Conservation (phyloP, 1,140 invertebrate species). For the Bombyx mori region ASM3026992v2 NC_085114.1:668001-668500, state of each 20-base stretch:
- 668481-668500: too few species aligned
- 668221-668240: slow-evolving; percentile 51
- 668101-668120: slow-evolving; percentile 15
- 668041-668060: too few species aligned
- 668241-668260: slow-evolving; percentile 52
- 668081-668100: too few species aligned
- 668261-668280: slow-evolving; percentile 73
- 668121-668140: slow-evolving; percentile 58
- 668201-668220: slow-evolving; percentile 67
- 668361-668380: too few species aligned
- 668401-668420: too few species aligned
- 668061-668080: too few species aligned
- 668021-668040: too few species aligned
- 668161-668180: slow-evolving; percentile 40
- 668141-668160: slow-evolving; percentile 64
- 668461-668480: too few species aligned
- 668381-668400: too few species aligned
- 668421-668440: too few species aligned
- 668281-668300: slow-evolving; percentile 72
- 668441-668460: too few species aligned
- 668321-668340: slow-evolving; percentile 25
- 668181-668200: slow-evolving; percentile 74
- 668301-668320: slow-evolving; percentile 65
- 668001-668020: too few species aligned
- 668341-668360: not conserved